Evolutionary conservation across 1,140 invertebrate genomes (phyloP).

Genomic region (Araneus ventricosus): DNA sequence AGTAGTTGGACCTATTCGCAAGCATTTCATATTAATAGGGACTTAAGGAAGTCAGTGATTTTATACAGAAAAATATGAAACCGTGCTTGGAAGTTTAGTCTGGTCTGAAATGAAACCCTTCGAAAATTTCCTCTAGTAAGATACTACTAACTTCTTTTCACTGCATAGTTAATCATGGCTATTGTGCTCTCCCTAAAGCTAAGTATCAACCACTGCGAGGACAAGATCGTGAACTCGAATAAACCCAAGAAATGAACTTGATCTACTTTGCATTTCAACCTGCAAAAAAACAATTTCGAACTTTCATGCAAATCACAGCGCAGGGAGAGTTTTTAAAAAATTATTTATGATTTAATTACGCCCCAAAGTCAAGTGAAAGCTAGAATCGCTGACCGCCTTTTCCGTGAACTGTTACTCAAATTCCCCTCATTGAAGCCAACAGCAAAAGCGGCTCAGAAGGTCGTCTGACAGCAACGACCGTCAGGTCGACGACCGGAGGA

Average conservation of each 20-base stretch:
- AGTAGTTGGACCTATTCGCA: too few relatives aligned
- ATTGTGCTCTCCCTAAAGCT: too few relatives aligned
- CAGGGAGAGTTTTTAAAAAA: neutral
- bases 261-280: neutral
- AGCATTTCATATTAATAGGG: too few relatives aligned
- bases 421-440: neutral
- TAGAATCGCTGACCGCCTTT: neutral
- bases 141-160: too few relatives aligned
- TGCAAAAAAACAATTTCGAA: neutral
- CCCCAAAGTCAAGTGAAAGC: neutral
- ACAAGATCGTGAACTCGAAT: neutral
- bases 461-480: neutral
- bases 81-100: too few relatives aligned
- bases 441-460: neutral
- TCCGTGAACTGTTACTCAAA: constrained; percentile 19
- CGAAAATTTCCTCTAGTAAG: too few relatives aligned
- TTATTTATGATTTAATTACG: neutral
- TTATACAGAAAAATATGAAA: too few relatives aligned
- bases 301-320: neutral
- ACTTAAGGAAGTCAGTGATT: too few relatives aligned
- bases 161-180: too few relatives aligned
- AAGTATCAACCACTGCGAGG: neutral
- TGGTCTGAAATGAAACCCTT: too few relatives aligned
- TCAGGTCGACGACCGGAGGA: neutral
- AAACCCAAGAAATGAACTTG: neutral